Percentiles rank a stretch among this genome's conserved stretches.
These are phyloP conservation scores for Alosa alosa DNA, from an alignment of 2,113 vertebrate genomes.

Conservation along the genomic window DNA sequence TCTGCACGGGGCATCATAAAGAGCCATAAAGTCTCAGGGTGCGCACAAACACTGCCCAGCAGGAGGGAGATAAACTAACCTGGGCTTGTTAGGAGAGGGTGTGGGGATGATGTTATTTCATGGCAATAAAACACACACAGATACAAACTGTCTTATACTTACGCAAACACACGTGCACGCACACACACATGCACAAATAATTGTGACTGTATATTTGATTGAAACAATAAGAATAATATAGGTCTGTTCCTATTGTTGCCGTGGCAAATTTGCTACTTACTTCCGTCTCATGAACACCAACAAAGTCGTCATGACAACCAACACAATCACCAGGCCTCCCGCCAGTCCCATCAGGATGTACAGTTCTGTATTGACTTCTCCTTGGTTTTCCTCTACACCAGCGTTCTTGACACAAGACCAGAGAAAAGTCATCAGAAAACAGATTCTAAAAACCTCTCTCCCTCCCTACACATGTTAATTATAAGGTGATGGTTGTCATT, in stretches of 20 bases:
- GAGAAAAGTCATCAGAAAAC: neutral
- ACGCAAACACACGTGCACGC: neutral
- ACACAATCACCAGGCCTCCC: conserved; percentile 38
- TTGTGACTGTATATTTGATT: neutral
- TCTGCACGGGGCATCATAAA: neutral
- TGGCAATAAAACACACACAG: neutral
- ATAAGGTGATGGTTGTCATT: no score
- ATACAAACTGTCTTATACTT: neutral
- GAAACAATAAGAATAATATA: neutral
- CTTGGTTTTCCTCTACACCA: neutral
- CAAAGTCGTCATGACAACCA: conserved; percentile 37
- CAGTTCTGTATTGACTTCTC: conserved; percentile 8
- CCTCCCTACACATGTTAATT: no score
- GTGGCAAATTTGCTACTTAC: conserved; percentile 22
- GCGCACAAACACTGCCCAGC: neutral
- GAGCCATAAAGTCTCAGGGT: neutral
- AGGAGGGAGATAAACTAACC: neutral
- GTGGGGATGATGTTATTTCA: neutral
- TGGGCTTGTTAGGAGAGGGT: neutral
- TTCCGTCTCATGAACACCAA: conserved; percentile 46
- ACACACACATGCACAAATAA: neutral
- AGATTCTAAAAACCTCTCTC: neutral
- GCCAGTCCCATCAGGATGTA: conserved; percentile 43
- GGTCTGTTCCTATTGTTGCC: neutral
- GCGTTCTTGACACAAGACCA: neutral